phyloP scores from a whole-genome alignment of 2,797 vertebrate species.

The Astyanax mexicanus region DNA sequence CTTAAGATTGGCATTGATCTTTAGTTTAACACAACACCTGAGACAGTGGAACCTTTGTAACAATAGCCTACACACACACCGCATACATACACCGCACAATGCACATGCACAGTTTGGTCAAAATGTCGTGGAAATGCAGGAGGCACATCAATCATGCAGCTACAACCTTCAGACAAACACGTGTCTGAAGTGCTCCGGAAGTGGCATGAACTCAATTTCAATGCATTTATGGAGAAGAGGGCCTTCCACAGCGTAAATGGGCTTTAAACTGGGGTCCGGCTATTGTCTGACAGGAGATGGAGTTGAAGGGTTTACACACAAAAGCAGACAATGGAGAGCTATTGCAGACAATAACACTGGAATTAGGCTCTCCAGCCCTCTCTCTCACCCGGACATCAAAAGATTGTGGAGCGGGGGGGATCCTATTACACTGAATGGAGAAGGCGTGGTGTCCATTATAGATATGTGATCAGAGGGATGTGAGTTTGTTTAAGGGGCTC shows the following conservation, averaged over 20 bases:
- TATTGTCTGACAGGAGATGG: constrained; percentile 23
- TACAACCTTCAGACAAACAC: constrained; percentile 15
- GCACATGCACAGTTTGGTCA: constrained; percentile 20
- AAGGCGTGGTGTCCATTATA: constrained; percentile 44
- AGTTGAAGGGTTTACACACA: constrained; percentile 23
- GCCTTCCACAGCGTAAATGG: background rate
- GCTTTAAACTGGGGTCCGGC: constrained; percentile 1
- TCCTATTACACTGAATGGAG: constrained; percentile 31
- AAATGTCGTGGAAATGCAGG: constrained; percentile 27
- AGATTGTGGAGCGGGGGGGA: constrained; percentile 20
- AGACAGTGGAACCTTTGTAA: constrained; percentile 24
- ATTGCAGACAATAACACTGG: constrained; percentile 27
- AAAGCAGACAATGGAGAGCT: constrained; percentile 26
- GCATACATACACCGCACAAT: background rate
- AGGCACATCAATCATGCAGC: constrained; percentile 12
- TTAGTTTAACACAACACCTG: constrained; percentile 14
- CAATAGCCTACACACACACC: background rate
- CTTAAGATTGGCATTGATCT: constrained; percentile 13
- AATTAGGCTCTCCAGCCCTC: constrained; percentile 34
- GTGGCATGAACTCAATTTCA: constrained; percentile 25
- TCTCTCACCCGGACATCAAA: constrained; percentile 46
- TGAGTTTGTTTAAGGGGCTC: constrained; percentile 7
- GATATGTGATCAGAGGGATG: constrained; percentile 33
- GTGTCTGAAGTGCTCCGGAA: background rate
- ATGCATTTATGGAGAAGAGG: constrained; percentile 2